These are phyloP conservation scores for Micrasema longulum DNA, from an alignment of 1,140 invertebrate genomes.

Conservation along the genomic window DNA sequence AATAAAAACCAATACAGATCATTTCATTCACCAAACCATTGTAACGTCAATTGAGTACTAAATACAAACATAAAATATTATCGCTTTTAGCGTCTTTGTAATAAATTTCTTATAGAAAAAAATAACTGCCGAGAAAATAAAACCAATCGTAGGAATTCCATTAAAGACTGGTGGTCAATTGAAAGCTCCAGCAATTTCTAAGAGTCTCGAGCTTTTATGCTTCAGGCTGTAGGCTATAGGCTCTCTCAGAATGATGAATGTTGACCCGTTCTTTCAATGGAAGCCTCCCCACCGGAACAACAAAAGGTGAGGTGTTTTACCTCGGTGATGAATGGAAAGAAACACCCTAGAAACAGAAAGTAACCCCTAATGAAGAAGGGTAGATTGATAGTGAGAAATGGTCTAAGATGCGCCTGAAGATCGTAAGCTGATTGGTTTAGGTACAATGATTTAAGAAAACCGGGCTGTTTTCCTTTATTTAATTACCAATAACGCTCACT, in stretches of 20 bases:
- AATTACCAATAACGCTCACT: too few species aligned
- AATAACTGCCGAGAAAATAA: conserved; percentile 23
- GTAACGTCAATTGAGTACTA: too few species aligned
- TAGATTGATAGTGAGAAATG: conserved; percentile 30
- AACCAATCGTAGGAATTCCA: conserved; percentile 43
- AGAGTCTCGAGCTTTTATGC: background rate
- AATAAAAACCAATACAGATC: too few species aligned
- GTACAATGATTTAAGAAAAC: too few species aligned
- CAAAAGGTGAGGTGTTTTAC: conserved; percentile 26
- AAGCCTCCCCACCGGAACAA: background rate
- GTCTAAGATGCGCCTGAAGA: background rate
- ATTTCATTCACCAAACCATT: too few species aligned
- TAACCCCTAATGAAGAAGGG: conserved; percentile 30
- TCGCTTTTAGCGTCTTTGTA: background rate
- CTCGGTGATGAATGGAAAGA: conserved; percentile 29
- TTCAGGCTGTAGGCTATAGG: too few species aligned
- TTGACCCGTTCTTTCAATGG: conserved; percentile 18
- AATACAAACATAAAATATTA: conserved; percentile 8
- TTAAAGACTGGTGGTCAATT: conserved; percentile 42
- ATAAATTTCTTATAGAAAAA: conserved; percentile 35
- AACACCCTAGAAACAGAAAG: conserved; percentile 28
- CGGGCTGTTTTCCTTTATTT: too few species aligned
- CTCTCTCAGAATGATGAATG: conserved; percentile 19
- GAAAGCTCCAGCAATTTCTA: conserved; percentile 35
- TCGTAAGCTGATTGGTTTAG: conserved; percentile 1